Base-by-base conservation (phyloP, 53 echinoderm and acorn worm species). In the Apostichopus leukothele region DNA sequence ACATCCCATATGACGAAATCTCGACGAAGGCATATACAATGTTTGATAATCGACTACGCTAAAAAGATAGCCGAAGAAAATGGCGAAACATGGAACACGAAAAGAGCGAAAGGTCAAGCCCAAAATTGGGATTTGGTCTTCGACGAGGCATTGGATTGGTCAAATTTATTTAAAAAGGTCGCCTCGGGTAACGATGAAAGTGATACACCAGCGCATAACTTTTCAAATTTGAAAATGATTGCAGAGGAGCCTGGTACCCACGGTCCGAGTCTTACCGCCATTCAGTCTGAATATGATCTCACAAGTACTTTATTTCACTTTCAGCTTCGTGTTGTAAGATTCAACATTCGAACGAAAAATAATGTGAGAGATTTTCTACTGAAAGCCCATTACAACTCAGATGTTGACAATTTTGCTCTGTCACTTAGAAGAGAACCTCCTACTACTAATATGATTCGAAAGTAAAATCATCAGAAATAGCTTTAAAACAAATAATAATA, bases 241-340 rank as follows among this genome's bases (percentile, higher is more conserved):
- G 89, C 76, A 25, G 87, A 92, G 12, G 89, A 23, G 57, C 83
- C 75, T 16, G 16, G 22, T 19, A 79, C 79, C 1, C 74, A 68
- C 3, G 81, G 84, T 55, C 88, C 84, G 3, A 89, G 89, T 60
- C 86, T 90, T 57, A 80, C 57, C 6, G 68, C 27, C 25, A 93
- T 87, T 81, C 50, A 51, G 9, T 88, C 92, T 5, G 94, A 93
- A 73, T 90, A 86, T 63, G 86, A 87, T 23, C 50, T 96, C 4
- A 93, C 89, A 5, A 89, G 92, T 22, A 91, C 89, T 0, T 75
- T 97, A 7, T 95, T 97, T 74, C 76, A 78, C 19, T 90, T 91
- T 63, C 97, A 97, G 75, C 91, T 91, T 12, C 76, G 91, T 25
- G 97, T 91, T 5, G 90, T 95, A 5, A 92, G 93, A 76, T 97